A percentile compares a stretch with the other conserved stretches of the same genome.
phyloP scores from a whole-genome alignment of 2,888 invertebrate genomes.

The Trichogramma dendrolimi region DNA sequence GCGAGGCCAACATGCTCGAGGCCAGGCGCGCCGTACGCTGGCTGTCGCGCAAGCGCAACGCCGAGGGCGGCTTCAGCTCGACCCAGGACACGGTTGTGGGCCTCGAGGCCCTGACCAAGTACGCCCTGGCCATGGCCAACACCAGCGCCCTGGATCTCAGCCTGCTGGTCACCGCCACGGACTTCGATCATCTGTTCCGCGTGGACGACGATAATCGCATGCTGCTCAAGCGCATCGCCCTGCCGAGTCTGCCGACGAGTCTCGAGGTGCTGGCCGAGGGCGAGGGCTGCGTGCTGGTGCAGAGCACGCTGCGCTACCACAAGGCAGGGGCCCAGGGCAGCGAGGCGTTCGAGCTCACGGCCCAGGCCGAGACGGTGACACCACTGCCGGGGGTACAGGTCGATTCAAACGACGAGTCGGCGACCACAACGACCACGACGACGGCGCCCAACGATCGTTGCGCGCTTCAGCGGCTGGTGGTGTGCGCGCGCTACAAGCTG shows the following conservation, averaged over 20 bases:
- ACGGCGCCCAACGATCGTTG: slow-evolving; percentile 51
- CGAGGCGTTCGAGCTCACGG: slow-evolving; percentile 56
- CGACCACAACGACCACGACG: neutral
- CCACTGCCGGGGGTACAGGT: too few relatives aligned
- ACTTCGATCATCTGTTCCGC: slow-evolving; percentile 50
- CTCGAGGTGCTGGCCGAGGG: slow-evolving; percentile 55
- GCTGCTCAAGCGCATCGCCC: slow-evolving; percentile 51
- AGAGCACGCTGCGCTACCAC: slow-evolving; percentile 56
- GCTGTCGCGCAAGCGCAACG: slow-evolving; percentile 66
- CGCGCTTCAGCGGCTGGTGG: slow-evolving; percentile 50
- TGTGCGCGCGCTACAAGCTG: slow-evolving; percentile 46
- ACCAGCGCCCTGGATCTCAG: slow-evolving; percentile 51
- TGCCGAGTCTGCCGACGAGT: slow-evolving; percentile 52
- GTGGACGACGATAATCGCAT: slow-evolving; percentile 54
- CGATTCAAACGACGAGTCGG: neutral
- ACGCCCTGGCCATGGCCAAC: slow-evolving; percentile 52
- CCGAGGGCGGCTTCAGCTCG: slow-evolving; percentile 69
- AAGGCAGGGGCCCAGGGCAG: slow-evolving; percentile 52
- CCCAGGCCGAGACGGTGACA: slow-evolving; percentile 51
- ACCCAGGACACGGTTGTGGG: slow-evolving; percentile 68
- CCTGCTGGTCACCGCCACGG: slow-evolving; percentile 51
- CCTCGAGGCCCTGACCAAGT: slow-evolving; percentile 60
- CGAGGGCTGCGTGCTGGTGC: slow-evolving; percentile 57
- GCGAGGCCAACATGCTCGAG: slow-evolving; percentile 54
- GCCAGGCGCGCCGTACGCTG: slow-evolving; percentile 66